A percentile compares a stretch with the other conserved stretches of the same genome.
Evolutionary conservation across 2,888 invertebrate genomes (phyloP).

Genomic region (Idaea dimidiata): DNA sequence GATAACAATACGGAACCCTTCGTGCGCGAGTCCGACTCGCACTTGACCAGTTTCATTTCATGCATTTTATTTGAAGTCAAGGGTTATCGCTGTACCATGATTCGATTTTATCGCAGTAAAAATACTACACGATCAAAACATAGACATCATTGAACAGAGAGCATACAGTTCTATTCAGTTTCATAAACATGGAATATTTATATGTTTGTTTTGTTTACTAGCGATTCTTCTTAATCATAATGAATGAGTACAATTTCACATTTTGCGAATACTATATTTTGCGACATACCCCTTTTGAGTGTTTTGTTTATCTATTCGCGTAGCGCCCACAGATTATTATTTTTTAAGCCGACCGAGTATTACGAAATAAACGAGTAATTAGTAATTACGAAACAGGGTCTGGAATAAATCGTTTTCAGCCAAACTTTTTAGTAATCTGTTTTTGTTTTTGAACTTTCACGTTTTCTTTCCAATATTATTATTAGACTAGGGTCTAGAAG

Average conservation of each 20-base stretch:
- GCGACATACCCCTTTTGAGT: background rate
- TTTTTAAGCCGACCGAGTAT: too few relatives aligned
- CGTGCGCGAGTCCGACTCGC: too few relatives aligned
- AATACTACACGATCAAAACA: background rate
- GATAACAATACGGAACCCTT: too few relatives aligned
- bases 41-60: background rate
- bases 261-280: background rate
- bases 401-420: too few relatives aligned
- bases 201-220: constrained; percentile 4
- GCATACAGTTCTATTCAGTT: background rate
- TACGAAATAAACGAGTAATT: too few relatives aligned
- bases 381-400: too few relatives aligned
- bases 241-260: constrained; percentile 1
- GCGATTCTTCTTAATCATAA: constrained; percentile 14
- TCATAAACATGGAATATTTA: background rate
- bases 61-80: background rate
- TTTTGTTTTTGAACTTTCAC: too few relatives aligned
- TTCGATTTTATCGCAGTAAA: background rate
- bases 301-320: too few relatives aligned
- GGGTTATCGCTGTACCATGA: background rate
- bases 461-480: too few relatives aligned
- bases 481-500: too few relatives aligned
- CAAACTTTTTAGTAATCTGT: too few relatives aligned
- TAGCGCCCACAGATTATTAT: too few relatives aligned
- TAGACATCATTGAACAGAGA: background rate